Evolutionary conservation across 1,140 invertebrate genomes (phyloP).

Genomic region (Calephelis nemesis): DNA sequence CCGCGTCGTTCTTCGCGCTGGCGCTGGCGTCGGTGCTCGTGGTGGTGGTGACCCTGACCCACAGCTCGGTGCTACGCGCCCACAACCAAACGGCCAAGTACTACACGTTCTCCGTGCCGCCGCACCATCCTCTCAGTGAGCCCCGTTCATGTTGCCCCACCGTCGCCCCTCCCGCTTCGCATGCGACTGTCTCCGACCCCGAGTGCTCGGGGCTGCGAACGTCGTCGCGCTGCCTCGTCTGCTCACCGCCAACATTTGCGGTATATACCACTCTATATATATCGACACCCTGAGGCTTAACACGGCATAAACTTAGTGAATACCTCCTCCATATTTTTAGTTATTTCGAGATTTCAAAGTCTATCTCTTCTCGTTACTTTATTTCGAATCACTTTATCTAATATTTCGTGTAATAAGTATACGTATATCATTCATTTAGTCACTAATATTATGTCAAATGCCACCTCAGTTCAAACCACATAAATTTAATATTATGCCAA

Average conservation of each 20-base stretch:
- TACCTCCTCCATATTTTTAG: not conserved
- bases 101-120: slow-evolving; percentile 81
- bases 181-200: slow-evolving; percentile 76
- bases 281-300: slow-evolving; percentile 4
- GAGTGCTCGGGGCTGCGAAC: slow-evolving; percentile 72
- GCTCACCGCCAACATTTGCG: slow-evolving; percentile 52
- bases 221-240: slow-evolving; percentile 50
- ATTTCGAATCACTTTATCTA: too few species aligned
- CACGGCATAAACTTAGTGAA: slow-evolving; percentile 1
- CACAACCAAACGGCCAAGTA: slow-evolving; percentile 81
- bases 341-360: too few species aligned
- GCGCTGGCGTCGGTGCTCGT: slow-evolving; percentile 84
- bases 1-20: slow-evolving; percentile 84
- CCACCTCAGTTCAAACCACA: slow-evolving; percentile 23
- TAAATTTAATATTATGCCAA: slow-evolving; percentile 13
- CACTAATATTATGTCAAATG: slow-evolving; percentile 26
- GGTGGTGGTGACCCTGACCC: slow-evolving; percentile 86
- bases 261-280: slow-evolving; percentile 52
- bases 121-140: slow-evolving; percentile 79
- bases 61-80: slow-evolving; percentile 80
- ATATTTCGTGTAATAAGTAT: too few species aligned
- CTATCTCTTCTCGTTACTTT: too few species aligned
- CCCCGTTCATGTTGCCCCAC: slow-evolving; percentile 78
- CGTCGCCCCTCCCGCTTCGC: slow-evolving; percentile 77
- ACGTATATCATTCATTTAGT: not conserved